Evolutionary conservation across 2,888 invertebrate species (phyloP).

Genomic region (Phoronis australis): DNA sequence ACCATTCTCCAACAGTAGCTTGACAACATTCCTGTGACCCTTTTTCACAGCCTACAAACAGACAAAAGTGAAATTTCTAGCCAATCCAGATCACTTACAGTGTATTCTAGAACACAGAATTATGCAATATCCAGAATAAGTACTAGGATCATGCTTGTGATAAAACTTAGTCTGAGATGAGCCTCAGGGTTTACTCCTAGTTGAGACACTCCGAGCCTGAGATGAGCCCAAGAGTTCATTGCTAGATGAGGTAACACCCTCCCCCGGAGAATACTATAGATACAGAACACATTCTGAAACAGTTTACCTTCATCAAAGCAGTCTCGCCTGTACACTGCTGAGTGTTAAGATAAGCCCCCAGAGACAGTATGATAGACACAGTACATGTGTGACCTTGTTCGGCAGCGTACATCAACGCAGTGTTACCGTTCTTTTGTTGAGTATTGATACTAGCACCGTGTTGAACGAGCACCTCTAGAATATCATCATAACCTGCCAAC

Average conservation of each 20-base stretch:
- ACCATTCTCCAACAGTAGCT: conserved; percentile 41
- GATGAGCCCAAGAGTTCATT: too few relatives aligned
- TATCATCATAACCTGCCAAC: conserved; percentile 35
- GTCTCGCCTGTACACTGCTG: conserved; percentile 38
- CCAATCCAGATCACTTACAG: not conserved
- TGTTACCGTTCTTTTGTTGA: conserved; percentile 36
- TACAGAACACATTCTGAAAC: too few relatives aligned
- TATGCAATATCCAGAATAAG: too few relatives aligned
- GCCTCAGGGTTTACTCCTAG: too few relatives aligned
- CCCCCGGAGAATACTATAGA: too few relatives aligned
- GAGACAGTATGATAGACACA: conserved; percentile 37
- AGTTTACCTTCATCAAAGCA: conserved; percentile 48
- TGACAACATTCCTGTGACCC: conserved; percentile 39
- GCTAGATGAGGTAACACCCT: too few relatives aligned
- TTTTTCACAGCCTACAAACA: conserved; percentile 39
- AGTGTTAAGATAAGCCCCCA: conserved; percentile 46
- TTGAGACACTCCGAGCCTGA: too few relatives aligned
- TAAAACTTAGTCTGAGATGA: too few relatives aligned
- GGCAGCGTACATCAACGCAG: conserved; percentile 45
- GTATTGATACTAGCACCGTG: conserved; percentile 43
- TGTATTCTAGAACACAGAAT: not conserved
- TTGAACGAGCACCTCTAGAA: conserved; percentile 36
- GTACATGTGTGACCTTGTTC: conserved; percentile 38
- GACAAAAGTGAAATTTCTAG: conserved; percentile 6
- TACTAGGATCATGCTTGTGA: too few relatives aligned